Base-by-base conservation (phyloP, 2,113 vertebrate genomes). In the Chaetorhynchus papuensis region DNA sequence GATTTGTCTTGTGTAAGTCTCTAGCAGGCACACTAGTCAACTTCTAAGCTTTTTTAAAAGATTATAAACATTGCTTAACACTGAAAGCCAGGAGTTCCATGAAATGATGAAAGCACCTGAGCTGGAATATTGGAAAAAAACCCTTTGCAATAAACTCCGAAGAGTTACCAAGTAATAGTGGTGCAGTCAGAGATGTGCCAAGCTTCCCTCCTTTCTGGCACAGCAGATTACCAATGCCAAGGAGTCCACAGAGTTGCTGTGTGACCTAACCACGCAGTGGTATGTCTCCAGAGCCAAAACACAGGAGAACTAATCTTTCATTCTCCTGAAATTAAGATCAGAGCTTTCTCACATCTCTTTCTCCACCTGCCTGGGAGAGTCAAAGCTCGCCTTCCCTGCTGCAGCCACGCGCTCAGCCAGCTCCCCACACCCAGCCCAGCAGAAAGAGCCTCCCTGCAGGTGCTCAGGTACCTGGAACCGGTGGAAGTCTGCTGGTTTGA, bases 401-500 rank as follows among this genome's bases (percentile, higher is more conserved):
- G 54, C 64, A 70, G 52, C 50, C 50, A 24, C 2, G 37, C 37
- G 72, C 13, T 17, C 65, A 66, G 66, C 13, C 2, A 1, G 39
- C 72, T 61, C 74, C 20, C 35, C 52, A 30, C 16, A 17, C 1
- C 20, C 56, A 59, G 61, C 22, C 30, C 28, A 31, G 37, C 4
- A 20, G 19, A 8, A n/a, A 84, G 53, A 68, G 17, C 22, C 70
- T 7, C 54, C 42, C 27, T 41, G 45, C 1, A 7, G 47, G 37
- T 18, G 20, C 6, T 60, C 8, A 59, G 94, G 97, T 96, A 99
- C 99, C 99, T 99, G 99, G 97, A 99, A 99, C 27, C 99, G 98
- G 65, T 99, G 99, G 96, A 99, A 99, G 90, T 99, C 99, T 28
- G 98, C 97, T 1, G 99, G 99, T 96, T 99, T 99, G 98, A 97